These are phyloP conservation scores for Psylliodes chrysocephalus DNA, from an alignment of 2,888 invertebrate genomes.

Conservation along the genomic window DNA sequence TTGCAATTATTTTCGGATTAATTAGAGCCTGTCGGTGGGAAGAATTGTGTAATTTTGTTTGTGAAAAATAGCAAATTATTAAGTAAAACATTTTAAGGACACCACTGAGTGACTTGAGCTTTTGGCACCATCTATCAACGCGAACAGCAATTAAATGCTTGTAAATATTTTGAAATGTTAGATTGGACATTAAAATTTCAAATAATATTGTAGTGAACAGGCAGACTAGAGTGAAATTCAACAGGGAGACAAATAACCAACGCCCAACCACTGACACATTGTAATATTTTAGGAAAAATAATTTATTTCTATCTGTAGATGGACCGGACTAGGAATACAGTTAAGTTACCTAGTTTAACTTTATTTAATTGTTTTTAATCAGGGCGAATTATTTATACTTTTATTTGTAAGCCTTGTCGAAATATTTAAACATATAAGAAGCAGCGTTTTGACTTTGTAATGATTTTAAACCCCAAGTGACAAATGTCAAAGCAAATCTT, in stretches of 20 bases:
- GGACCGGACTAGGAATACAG: constrained; percentile 26
- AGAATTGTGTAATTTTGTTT: too few relatives aligned
- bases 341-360: too few relatives aligned
- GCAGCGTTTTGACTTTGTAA: too few relatives aligned
- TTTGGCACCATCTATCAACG: background rate
- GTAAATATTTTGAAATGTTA: background rate
- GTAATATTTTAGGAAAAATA: constrained; percentile 26
- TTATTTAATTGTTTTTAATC: too few relatives aligned
- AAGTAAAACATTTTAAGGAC: too few relatives aligned
- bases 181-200: constrained; percentile 39
- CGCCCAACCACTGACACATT: constrained; percentile 33
- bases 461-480: too few relatives aligned
- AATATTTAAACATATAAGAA: too few relatives aligned
- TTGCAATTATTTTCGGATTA: too few relatives aligned
- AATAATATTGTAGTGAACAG: constrained; percentile 29
- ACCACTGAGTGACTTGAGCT: too few relatives aligned
- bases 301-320: constrained; percentile 2
- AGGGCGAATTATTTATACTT: background rate
- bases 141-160: background rate
- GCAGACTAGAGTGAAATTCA: constrained; percentile 31
- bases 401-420: background rate
- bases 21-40: too few relatives aligned
- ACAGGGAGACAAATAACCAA: constrained; percentile 41
- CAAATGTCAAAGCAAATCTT: too few relatives aligned
- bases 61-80: too few relatives aligned